Conservation (phyloP, 2,888 invertebrate genomes). For the Drosophila neoperkinsi region DNA sequence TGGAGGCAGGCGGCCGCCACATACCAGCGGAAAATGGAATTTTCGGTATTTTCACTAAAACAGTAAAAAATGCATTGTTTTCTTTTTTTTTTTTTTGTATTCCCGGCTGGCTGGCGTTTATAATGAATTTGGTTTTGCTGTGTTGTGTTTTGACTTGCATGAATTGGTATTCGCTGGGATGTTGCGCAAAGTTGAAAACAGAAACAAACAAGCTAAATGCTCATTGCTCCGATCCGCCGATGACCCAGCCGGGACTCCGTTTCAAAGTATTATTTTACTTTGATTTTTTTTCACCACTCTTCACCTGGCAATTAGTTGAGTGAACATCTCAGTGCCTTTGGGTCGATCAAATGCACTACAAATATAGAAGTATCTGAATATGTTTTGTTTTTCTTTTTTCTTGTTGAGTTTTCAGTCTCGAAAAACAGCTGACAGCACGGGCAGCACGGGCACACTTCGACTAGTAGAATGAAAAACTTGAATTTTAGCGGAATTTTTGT, state of each 20-base stretch:
- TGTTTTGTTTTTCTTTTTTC: slow-evolving; percentile 17
- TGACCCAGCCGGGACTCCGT: slow-evolving; percentile 16
- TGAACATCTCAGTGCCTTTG: slow-evolving; percentile 33
- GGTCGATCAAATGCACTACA: slow-evolving; percentile 19
- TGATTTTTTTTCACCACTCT: slow-evolving; percentile 57
- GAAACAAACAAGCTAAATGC: slow-evolving; percentile 1
- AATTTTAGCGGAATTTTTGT: slow-evolving; percentile 24
- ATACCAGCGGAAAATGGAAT: slow-evolving; percentile 52
- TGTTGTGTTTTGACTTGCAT: slow-evolving; percentile 18
- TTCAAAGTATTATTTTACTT: slow-evolving; percentile 52
- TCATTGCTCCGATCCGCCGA: slow-evolving; percentile 8
- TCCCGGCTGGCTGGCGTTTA: slow-evolving; percentile 21
- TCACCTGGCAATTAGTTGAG: slow-evolving; percentile 64
- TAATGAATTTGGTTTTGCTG: slow-evolving; percentile 14
- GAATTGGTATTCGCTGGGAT: slow-evolving; percentile 17
- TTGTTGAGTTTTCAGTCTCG: slow-evolving; percentile 9
- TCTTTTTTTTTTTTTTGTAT: background rate
- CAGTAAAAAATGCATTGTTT: slow-evolving; percentile 71
- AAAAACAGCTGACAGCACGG: background rate
- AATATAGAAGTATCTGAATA: slow-evolving; percentile 12
- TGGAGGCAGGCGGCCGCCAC: slow-evolving; percentile 19
- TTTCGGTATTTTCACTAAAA: slow-evolving; percentile 54
- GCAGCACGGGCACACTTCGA: background rate
- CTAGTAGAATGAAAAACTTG: slow-evolving; percentile 10
- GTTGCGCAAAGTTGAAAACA: slow-evolving; percentile 6